Base-by-base conservation (phyloP, 2,113 vertebrate species). In the Psilopsiagon aymara region DNA sequence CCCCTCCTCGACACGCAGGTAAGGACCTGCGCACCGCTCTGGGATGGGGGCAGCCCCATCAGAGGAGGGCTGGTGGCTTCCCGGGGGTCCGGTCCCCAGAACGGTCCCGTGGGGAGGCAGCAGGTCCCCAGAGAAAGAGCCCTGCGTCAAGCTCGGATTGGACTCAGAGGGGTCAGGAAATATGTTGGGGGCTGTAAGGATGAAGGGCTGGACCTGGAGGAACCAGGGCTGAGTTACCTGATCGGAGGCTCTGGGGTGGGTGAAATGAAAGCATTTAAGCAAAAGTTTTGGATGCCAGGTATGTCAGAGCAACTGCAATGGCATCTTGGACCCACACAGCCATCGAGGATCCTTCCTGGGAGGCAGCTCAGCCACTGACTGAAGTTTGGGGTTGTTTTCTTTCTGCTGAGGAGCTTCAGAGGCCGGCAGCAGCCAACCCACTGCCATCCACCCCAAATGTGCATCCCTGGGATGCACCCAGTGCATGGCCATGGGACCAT, bases 251-350 rank as follows among this genome's bases (percentile, higher is more conserved):
- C 49, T 51, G 33, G 43, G 23, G 55, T 67, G 64, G 46, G 44
- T 5, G 17, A 41, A 79, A 91, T n/a, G 20, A 60, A 37, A 76
- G 77, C 37, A 21, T 90, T 88, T 86, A 78, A 17, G 47, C 33
- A 79, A 88, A 97, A 97, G 90, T 96, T 96, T 95, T 41, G 46
- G 66, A 76, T 71, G 37, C 44, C 78, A 10, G 43, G 5, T 63
- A 20, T 46, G 51, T 49, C 37, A 52, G 86, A 79, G 62, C 47
- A 64, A 84, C 82, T 64, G 92, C 76, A 84, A 7, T 84, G 60
- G 23, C 52, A 64, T 43, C 86, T 57, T 17, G 86, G 60, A 83
- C 25, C 13, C 62, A 68, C 35, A 1, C 24, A n/a, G 80, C 51
- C 62, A 21, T 31, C 44, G 19, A 60, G 52, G 49, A 28, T 82